Evolutionary conservation across 2,888 invertebrate genomes (phyloP).

Genomic region (Allophyes oxyacanthae): DNA sequence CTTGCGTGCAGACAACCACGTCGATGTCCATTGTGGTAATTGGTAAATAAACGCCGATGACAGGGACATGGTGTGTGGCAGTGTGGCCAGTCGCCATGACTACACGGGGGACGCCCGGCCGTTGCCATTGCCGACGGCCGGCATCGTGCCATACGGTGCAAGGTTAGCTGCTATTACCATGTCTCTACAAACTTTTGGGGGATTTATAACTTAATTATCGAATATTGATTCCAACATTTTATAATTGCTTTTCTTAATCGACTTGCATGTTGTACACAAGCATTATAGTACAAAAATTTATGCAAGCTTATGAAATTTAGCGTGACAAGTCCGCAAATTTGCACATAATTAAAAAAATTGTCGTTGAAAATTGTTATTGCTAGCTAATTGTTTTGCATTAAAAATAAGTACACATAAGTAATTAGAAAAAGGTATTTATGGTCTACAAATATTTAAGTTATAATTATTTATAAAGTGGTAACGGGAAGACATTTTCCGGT

Average conservation of each 20-base stretch:
- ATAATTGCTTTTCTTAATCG: constrained; percentile 11
- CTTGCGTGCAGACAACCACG: constrained; percentile 64
- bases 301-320: constrained; percentile 12
- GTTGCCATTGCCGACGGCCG: constrained; percentile 65
- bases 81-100: constrained; percentile 69
- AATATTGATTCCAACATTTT: constrained; percentile 51
- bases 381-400: constrained; percentile 1
- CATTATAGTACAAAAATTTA: not conserved
- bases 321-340: constrained; percentile 15
- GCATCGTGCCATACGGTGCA: constrained; percentile 71
- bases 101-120: constrained; percentile 71
- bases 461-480: constrained; percentile 21
- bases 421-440: constrained; percentile 24
- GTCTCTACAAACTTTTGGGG: constrained; percentile 55
- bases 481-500: constrained; percentile 67
- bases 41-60: constrained; percentile 77
- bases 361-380: not conserved
- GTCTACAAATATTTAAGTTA: constrained; percentile 29
- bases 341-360: constrained; percentile 3
- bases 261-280: constrained; percentile 9
- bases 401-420: constrained; percentile 19
- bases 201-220: constrained; percentile 61
- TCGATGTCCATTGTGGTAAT: constrained; percentile 71
- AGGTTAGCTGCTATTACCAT: constrained; percentile 57
- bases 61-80: constrained; percentile 60